Evolutionary conservation across 2,113 vertebrate genomes (phyloP), one percentile per base, ranked within the genome.

Genomic region (Falco punctatus): DNA sequence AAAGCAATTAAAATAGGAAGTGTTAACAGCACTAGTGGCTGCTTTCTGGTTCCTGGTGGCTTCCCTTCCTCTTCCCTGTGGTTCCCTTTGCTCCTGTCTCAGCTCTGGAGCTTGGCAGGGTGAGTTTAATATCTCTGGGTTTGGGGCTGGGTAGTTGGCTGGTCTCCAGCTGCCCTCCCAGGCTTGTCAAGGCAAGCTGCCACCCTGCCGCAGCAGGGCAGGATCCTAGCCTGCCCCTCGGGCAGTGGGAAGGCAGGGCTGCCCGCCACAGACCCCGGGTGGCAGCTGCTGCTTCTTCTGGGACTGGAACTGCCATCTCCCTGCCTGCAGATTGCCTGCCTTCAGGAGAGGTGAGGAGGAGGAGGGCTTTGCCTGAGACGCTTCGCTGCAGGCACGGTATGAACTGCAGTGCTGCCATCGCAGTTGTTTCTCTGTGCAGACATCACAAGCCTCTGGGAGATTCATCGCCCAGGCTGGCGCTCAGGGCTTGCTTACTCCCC

Each of bases 1-100:
- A 92, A 75, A 59, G 49, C 94, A 94, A 96, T 97, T 96, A 96
- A 91, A 88, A 95, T 57, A 82, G 83, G 90, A 92, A 88, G 82
- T 83, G 86, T 95, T 88, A 96, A 93, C 88, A 85, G 90, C 2
- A 1, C 55, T 67, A 83, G 79, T 55, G 27, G 73, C 86, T 78
- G 91, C 73, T 95, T 86, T 67, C 91, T 3, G 33, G 65, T 13
- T 81, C 59, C 80, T 90, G 57, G 24, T 7, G 21, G 55, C 65
- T 90, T 95, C 67, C 23, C 51, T 96, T 81, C 90, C 72, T 61
- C 71, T 84, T 51, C 42, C 81, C 64, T 0, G 7, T 30, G 85
- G 28, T 46, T 93, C 46, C 24, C 32, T 80, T 89, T 78, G 64
- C 92, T 94, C 57, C 74, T 1, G 13, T 10, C 48, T 94, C 70